Evolutionary conservation across 2,797 vertebrate genomes (phyloP).

Genomic region (Phalanger gymnotis): DNA sequence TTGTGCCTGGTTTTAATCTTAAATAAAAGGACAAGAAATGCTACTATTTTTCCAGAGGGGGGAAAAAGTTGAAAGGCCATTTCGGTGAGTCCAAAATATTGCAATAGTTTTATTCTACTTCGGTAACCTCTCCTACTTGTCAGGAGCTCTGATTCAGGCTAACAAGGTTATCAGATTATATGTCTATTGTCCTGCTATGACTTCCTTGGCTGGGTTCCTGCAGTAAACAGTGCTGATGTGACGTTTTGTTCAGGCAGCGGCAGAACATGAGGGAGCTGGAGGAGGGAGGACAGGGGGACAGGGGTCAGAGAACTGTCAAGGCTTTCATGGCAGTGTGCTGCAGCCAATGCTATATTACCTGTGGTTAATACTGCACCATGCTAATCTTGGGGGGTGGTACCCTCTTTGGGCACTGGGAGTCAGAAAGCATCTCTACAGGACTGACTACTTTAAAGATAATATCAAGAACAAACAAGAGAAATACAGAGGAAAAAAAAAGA

Average conservation of each 20-base stretch:
- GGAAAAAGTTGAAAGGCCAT: slow-evolving; percentile 77
- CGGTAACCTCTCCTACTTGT: slow-evolving; percentile 75
- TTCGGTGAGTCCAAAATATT: slow-evolving; percentile 74
- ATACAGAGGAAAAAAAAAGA: slow-evolving; percentile 37
- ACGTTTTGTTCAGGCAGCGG: slow-evolving; percentile 80
- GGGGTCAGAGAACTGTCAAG: slow-evolving; percentile 81
- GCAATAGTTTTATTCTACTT: slow-evolving; percentile 80
- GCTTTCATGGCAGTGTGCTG: slow-evolving; percentile 51
- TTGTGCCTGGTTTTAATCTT: slow-evolving; percentile 85
- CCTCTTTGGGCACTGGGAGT: neutral
- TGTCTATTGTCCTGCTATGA: slow-evolving; percentile 80
- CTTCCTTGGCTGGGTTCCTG: slow-evolving; percentile 78
- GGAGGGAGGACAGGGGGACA: slow-evolving; percentile 39
- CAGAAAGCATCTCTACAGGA: slow-evolving; percentile 15
- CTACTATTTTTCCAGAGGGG: slow-evolving; percentile 57
- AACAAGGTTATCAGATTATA: slow-evolving; percentile 85
- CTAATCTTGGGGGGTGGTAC: slow-evolving; percentile 32
- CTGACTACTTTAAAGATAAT: slow-evolving; percentile 7
- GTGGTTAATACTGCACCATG: slow-evolving; percentile 54
- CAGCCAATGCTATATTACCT: slow-evolving; percentile 56
- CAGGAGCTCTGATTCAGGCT: slow-evolving; percentile 79
- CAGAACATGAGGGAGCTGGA: slow-evolving; percentile 57
- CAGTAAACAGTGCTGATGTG: slow-evolving; percentile 74
- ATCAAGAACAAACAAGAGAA: neutral
- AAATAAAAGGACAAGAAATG: slow-evolving; percentile 83